phyloP scores from a whole-genome alignment of 2,113 vertebrate genomes.

The Myiozetetes cayanensis region DNA sequence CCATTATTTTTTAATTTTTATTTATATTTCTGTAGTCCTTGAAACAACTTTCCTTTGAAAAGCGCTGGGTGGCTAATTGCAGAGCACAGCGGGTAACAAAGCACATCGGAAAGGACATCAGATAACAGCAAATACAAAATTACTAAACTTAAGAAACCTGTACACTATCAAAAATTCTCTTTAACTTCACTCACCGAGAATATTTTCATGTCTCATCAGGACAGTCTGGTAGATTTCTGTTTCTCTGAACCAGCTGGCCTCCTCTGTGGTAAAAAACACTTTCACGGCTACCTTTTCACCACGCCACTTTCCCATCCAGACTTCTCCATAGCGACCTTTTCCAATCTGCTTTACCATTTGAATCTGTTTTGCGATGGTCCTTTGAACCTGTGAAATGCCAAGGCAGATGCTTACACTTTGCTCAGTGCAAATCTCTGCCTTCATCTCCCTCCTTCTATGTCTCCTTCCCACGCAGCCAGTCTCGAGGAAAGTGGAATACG shows the following conservation, averaged over 20 bases:
- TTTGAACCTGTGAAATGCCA: conserved; percentile 84
- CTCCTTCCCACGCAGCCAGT: background rate
- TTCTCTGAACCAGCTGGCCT: conserved; percentile 98
- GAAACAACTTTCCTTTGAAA: background rate
- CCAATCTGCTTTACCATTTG: conserved; percentile 98
- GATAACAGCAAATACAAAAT: background rate
- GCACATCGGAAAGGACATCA: background rate
- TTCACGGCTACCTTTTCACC: conserved; percentile 96
- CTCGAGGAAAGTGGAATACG: fast-evolving
- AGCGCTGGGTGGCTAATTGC: background rate
- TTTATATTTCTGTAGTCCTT: background rate
- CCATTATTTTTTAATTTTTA: background rate
- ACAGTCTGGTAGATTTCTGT: conserved; percentile 99
- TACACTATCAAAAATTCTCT: background rate
- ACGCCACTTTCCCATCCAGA: conserved; percentile 97
- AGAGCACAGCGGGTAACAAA: background rate
- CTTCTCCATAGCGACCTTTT: conserved; percentile 96
- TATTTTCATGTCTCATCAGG: conserved; percentile 97
- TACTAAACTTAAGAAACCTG: background rate
- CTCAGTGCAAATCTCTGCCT: background rate
- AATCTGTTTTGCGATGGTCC: conserved; percentile 98
- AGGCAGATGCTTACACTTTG: background rate
- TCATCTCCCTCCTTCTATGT: background rate
- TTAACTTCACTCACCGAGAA: conserved; percentile 83
- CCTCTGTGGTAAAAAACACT: conserved; percentile 96